phyloP scores from a whole-genome alignment of 2,888 invertebrate species.

The Nomada fucata region DNA sequence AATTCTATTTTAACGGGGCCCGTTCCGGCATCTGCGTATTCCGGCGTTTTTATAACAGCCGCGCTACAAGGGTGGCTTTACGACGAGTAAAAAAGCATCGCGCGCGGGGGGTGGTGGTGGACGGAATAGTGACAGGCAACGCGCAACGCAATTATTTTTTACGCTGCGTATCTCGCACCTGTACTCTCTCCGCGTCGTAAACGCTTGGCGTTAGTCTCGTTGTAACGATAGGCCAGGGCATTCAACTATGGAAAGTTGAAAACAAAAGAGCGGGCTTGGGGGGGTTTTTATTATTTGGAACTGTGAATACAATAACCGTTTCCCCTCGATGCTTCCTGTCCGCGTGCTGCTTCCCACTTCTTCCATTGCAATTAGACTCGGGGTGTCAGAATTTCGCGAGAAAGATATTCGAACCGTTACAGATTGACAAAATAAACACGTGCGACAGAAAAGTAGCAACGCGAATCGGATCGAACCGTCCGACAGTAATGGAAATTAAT shows the following conservation, averaged over 20 bases:
- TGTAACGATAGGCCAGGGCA: slow-evolving; percentile 14
- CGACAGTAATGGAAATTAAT: too few species aligned
- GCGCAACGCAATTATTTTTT: slow-evolving; percentile 66
- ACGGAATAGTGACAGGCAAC: slow-evolving; percentile 63
- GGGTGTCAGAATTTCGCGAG: too few species aligned
- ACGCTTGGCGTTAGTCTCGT: slow-evolving; percentile 47
- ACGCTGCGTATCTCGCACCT: slow-evolving; percentile 63
- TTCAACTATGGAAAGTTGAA: slow-evolving; percentile 18
- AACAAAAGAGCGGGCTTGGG: slow-evolving; percentile 8
- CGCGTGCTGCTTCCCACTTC: too few species aligned
- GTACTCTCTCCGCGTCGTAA: slow-evolving; percentile 61
- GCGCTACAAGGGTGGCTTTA: slow-evolving; percentile 64
- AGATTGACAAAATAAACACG: too few species aligned
- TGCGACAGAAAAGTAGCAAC: too few species aligned
- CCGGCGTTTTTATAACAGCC: slow-evolving; percentile 59
- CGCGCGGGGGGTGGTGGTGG: slow-evolving; percentile 49
- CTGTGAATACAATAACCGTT: too few species aligned
- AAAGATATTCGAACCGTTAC: too few species aligned
- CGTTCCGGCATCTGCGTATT: slow-evolving; percentile 41
- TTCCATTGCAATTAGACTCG: too few species aligned
- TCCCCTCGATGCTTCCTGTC: too few species aligned
- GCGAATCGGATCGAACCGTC: too few species aligned
- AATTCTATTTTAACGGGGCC: slow-evolving; percentile 20
- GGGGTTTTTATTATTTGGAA: background rate
- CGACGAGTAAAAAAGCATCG: slow-evolving; percentile 65